Conservation (phyloP, 1,140 invertebrate species). For the Aphaenogaster ashmeadi region DNA sequence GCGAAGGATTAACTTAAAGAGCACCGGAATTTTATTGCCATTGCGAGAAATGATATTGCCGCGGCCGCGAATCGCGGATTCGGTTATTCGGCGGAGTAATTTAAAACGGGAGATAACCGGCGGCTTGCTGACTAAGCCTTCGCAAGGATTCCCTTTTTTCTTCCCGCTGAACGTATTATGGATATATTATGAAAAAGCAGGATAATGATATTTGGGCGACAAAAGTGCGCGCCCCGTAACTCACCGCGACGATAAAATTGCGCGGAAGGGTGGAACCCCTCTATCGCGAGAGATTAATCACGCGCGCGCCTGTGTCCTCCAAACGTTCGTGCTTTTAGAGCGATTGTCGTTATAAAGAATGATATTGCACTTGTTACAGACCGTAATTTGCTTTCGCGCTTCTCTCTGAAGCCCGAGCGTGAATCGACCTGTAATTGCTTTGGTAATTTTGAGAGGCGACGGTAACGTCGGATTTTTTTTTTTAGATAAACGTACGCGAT, state of each 20-base stretch:
- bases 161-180: neutral
- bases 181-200: slow-evolving; percentile 37
- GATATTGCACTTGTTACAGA: slow-evolving; percentile 48
- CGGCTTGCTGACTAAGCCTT: slow-evolving; percentile 46
- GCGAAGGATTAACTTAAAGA: slow-evolving; percentile 52
- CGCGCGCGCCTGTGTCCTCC: slow-evolving; percentile 13
- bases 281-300: slow-evolving; percentile 42
- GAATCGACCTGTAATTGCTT: slow-evolving; percentile 18
- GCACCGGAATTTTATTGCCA: slow-evolving; percentile 43
- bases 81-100: slow-evolving; percentile 28
- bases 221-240: slow-evolving; percentile 31
- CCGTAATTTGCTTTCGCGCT: slow-evolving; percentile 31
- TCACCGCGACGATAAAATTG: slow-evolving; percentile 20
- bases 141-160: neutral
- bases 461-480: slow-evolving; percentile 1
- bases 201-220: slow-evolving; percentile 42
- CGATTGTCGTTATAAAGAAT: slow-evolving; percentile 39
- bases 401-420: neutral
- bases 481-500: neutral
- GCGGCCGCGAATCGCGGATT: neutral
- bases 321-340: slow-evolving; percentile 25
- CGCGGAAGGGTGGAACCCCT: neutral
- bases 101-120: slow-evolving; percentile 26
- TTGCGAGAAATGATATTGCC: slow-evolving; percentile 50
- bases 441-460: neutral